A percentile compares a stretch with the other conserved stretches of the same genome.
These are phyloP conservation scores for Ophion ventricosus DNA, from an alignment of 2,888 invertebrate genomes.

Conservation along the genomic window DNA sequence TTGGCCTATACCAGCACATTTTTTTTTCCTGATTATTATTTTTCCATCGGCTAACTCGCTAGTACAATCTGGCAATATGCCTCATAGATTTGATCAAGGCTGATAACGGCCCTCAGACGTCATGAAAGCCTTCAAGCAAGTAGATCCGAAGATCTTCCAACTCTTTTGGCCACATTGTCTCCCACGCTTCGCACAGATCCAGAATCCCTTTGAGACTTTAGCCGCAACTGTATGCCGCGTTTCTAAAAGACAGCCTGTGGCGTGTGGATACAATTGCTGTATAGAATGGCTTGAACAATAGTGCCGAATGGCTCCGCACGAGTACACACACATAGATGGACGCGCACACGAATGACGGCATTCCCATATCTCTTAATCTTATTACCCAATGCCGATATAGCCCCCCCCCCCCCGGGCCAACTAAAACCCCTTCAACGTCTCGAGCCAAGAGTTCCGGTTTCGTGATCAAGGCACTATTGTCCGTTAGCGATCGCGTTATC, in stretches of 20 bases:
- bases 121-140: not conserved
- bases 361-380: constrained; percentile 59
- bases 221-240: not conserved
- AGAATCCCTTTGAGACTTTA: constrained; percentile 13
- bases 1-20: too few relatives aligned
- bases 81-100: not conserved
- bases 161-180: too few relatives aligned
- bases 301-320: constrained; percentile 50
- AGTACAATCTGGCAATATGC: not conserved
- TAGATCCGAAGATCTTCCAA: not conserved
- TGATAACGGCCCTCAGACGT: not conserved
- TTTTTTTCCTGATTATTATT: too few relatives aligned
- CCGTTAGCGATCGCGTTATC: constrained; percentile 48
- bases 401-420: constrained; percentile 58
- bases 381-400: constrained; percentile 55
- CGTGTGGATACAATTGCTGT: constrained; percentile 1
- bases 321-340: constrained; percentile 27
- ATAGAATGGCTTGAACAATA: constrained; percentile 27
- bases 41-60: too few relatives aligned
- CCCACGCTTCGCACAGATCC: too few relatives aligned
- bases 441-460: constrained; percentile 65
- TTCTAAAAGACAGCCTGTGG: not conserved
- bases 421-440: constrained; percentile 66
- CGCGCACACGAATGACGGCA: constrained; percentile 38
- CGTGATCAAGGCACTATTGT: constrained; percentile 59